Percentiles rank a stretch among this genome's conserved stretches.
These are phyloP conservation scores for Arenaria interpres DNA, from an alignment of 2,113 vertebrate genomes.

Conservation along the genomic window DNA sequence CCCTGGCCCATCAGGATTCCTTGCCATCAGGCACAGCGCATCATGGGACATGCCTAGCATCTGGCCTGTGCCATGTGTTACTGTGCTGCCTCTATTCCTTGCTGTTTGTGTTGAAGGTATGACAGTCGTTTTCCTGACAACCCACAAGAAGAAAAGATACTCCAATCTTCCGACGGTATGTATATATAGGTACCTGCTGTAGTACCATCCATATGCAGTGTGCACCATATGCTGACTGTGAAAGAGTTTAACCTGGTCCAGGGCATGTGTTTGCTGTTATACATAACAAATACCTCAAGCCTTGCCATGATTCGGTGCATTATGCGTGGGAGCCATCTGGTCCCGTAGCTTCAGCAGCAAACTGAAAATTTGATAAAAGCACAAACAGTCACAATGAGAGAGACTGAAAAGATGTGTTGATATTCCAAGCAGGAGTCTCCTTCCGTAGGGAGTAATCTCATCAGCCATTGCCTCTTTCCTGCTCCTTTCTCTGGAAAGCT, in stretches of 20 bases:
- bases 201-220: neutral
- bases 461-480: neutral
- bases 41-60: neutral
- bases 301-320: slow-evolving; percentile 67
- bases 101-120: neutral
- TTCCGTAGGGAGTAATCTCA: neutral
- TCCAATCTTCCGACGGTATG: neutral
- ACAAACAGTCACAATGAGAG: slow-evolving; percentile 19
- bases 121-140: neutral
- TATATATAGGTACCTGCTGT: slow-evolving; percentile 22
- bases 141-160: neutral
- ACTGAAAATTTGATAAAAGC: slow-evolving; percentile 49
- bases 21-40: neutral
- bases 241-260: slow-evolving; percentile 41
- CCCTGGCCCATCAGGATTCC: slow-evolving; percentile 39
- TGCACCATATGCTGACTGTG: neutral
- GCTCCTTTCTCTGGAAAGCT: neutral
- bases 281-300: slow-evolving; percentile 58
- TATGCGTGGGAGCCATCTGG: slow-evolving; percentile 76
- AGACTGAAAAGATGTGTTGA: slow-evolving; percentile 47
- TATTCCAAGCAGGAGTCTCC: slow-evolving; percentile 20
- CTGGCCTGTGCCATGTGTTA: slow-evolving; percentile 44
- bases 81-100: neutral
- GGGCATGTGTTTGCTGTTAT: slow-evolving; percentile 24
- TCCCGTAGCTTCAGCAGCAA: slow-evolving; percentile 58